phyloP scores from a whole-genome alignment of 1,140 invertebrate genomes.

The Coptotermes formosanus region DNA sequence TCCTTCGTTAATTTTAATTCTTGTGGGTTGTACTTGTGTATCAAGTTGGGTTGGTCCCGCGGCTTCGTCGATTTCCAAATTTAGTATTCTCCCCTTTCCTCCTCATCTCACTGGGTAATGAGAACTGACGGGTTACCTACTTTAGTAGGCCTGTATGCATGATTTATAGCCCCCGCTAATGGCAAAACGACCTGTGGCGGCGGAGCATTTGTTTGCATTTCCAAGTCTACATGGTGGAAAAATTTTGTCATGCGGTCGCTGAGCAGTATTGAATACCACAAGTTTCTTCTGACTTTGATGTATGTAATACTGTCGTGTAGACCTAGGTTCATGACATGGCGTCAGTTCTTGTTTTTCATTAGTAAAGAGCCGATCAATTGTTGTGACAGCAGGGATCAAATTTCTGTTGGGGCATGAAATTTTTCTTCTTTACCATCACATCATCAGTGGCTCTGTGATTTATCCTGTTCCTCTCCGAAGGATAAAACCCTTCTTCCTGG shows the following conservation, averaged over 20 bases:
- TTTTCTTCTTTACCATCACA: too few species aligned
- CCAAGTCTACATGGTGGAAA: background rate
- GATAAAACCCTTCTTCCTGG: too few species aligned
- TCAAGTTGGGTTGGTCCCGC: background rate
- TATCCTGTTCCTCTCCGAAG: too few species aligned
- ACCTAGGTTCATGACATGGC: background rate
- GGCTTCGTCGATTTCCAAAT: background rate
- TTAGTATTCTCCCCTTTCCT: background rate
- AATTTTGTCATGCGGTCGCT: background rate
- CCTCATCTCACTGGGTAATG: background rate
- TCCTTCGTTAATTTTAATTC: background rate
- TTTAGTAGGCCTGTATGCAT: background rate
- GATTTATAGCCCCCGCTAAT: background rate
- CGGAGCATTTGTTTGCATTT: background rate
- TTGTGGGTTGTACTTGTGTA: background rate
- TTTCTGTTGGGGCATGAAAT: too few species aligned
- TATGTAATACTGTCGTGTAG: too few species aligned
- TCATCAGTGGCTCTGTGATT: too few species aligned
- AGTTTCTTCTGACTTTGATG: background rate
- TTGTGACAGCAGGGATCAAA: too few species aligned
- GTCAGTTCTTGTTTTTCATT: background rate
- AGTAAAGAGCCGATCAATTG: too few species aligned
- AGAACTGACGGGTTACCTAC: background rate
- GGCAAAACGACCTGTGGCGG: background rate
- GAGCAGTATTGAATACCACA: background rate